phyloP scores from a whole-genome alignment of 2,113 vertebrate genomes.

The Caretta caretta region DNA sequence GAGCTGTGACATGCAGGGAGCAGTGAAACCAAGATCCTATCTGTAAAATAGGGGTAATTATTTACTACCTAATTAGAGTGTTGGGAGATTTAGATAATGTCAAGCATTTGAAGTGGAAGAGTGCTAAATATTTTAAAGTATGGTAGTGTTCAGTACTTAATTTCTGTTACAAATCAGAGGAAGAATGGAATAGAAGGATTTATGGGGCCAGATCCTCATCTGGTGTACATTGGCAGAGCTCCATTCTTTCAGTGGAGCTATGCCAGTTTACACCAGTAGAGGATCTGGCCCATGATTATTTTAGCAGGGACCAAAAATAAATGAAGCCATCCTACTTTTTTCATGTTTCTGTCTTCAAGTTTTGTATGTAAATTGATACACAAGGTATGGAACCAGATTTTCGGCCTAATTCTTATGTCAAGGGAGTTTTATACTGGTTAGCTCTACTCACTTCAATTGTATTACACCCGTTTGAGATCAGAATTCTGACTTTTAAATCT shows the following conservation, averaged over 20 bases:
- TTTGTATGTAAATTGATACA: background rate
- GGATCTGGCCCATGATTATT: background rate
- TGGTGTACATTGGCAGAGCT: background rate
- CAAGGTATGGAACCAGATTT: background rate
- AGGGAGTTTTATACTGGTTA: background rate
- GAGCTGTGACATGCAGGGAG: background rate
- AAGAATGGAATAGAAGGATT: background rate
- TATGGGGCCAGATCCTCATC: background rate
- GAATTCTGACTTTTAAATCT: background rate
- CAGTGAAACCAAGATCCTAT: background rate
- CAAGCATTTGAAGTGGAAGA: background rate
- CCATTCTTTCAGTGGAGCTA: constrained; percentile 9
- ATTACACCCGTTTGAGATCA: background rate
- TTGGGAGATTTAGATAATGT: background rate
- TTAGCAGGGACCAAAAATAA: background rate
- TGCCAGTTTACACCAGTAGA: constrained; percentile 15
- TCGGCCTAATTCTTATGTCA: background rate
- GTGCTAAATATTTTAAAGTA: background rate
- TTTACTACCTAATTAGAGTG: background rate
- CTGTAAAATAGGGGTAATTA: background rate
- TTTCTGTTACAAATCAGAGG: background rate
- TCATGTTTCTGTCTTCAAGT: background rate
- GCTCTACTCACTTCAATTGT: background rate
- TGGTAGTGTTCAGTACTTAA: background rate
- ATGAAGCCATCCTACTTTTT: background rate